Base-by-base conservation (phyloP, 1,140 invertebrate species). In the Trachelipus rathkii region DNA sequence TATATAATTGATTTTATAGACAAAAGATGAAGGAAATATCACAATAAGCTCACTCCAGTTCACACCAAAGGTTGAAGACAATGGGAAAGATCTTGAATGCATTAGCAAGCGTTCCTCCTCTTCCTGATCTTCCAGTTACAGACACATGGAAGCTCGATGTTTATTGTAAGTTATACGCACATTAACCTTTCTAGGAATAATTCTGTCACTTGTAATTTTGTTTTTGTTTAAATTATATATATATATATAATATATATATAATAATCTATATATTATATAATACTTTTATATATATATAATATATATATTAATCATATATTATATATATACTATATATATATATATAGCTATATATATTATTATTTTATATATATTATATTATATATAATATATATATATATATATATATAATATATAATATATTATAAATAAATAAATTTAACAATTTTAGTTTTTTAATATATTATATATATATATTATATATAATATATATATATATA, bases 101-200 rank as follows among this genome's bases (percentile, higher is more conserved):
- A 79, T 82, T n/a, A 15, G 84, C 84, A 0, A 81, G 83, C 50
- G 85, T 85, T 71, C 82, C 83, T 3, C 70, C 81, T 0, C 81
- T 86, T 33, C 71, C 76, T 13, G 81, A 81, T 66, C 78, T 75
- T 43, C 81, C 82, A 11, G 78, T 86, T 7, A 82, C 84, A 72
- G 84, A 85, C 71, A 72, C 76, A 13, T 82, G 84, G 82, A 82
- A 82, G 50, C 76, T 86, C 74, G 83, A 84, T 19, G 81, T 86
- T 19, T 81, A 86, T 68, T 85, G 85, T 86, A 82, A 85, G 85
- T 33, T 3, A 33, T 6, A 3, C 2, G 1, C 6, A 3, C 33
- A 33, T 33, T 3, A 3, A 33, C 6, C 33, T 33, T 6, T 33
- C 33, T 33, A 33, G 6, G 33, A 33, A 33, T 33, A 33, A 1